Evolutionary conservation across 2,113 vertebrate species (phyloP), one percentile per base, ranked within the genome.

Genomic region (Mirza zaza): DNA sequence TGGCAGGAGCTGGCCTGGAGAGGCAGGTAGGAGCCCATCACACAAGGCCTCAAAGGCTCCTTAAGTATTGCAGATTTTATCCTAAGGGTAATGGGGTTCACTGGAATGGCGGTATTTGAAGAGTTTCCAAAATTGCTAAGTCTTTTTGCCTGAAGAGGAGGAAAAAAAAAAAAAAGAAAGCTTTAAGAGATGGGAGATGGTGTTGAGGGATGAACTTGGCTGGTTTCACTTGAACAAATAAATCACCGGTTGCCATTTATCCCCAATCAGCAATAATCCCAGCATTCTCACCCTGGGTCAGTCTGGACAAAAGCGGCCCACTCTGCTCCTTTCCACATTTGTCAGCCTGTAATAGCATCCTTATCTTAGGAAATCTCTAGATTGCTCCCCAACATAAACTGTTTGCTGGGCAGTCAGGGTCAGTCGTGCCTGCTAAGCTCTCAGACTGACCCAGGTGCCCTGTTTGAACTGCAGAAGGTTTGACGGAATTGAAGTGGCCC

Each of bases 261-360:
- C 96, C 96, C 94, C 95, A 98, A 97, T 98, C 98, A 98, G 91
- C 96, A 95, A 92, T 98, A 98, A 98, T 97, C 98, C 96, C 87
- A 96, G 94, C 95, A 94, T 97, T 96, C 90, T 97, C 96, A 97
- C 98, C 97, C 67, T 0, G 83, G 98, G 98, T 97, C 98, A 97
- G 13, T 9, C 27, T 50, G 97, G 96, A 98, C 98, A 98, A 98
- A 97, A 95, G 95, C 96, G 21, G 92, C 92, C 95, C 84, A 88
- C 96, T 96, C 90, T 52, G 84, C 32, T 97, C 87, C 81, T 48
- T 81, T 96, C 96, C 96, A 96, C 97, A 96, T 98, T 97, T 97
- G 94, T 97, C 97, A 97, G 97, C 67, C 96, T 94, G 97, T 98
- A 98, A 98, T 98, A 96, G 96, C 98, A 98, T 97, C 97, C 97